Evolutionary conservation across 1,140 invertebrate genomes (phyloP).

Genomic region (Phortica variegata): DNA sequence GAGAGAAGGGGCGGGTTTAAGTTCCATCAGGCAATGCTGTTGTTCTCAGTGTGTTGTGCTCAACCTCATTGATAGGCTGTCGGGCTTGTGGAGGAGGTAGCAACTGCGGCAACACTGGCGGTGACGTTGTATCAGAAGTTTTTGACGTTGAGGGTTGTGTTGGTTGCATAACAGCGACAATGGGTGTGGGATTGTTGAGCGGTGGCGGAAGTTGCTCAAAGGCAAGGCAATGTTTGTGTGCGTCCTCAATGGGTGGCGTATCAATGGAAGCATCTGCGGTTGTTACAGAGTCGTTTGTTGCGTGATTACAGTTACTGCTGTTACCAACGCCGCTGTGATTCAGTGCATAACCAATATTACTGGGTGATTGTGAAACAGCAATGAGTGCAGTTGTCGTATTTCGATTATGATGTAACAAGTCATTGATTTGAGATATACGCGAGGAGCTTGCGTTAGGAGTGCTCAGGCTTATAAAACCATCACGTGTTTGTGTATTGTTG

Average conservation of each 20-base stretch:
- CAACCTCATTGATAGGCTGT: too few species aligned
- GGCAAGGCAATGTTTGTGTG: slow-evolving; percentile 30
- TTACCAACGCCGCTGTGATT: slow-evolving; percentile 11
- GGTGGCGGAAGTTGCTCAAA: slow-evolving; percentile 42
- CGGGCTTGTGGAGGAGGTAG: slow-evolving; percentile 9
- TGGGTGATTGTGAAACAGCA: slow-evolving; percentile 33
- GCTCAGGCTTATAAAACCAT: slow-evolving; percentile 46
- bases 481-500: too few species aligned
- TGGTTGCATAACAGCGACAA: slow-evolving; percentile 34
- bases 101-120: neutral
- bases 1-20: too few species aligned
- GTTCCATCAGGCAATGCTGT: too few species aligned
- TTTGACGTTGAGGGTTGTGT: slow-evolving; percentile 2
- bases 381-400: slow-evolving; percentile 46
- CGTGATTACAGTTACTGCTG: slow-evolving; percentile 3
- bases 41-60: slow-evolving; percentile 31
- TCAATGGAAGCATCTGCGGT: slow-evolving; percentile 34
- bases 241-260: slow-evolving; percentile 45
- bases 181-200: slow-evolving; percentile 39
- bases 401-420: slow-evolving; percentile 51
- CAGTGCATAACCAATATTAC: slow-evolving; percentile 12
- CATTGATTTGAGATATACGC: slow-evolving; percentile 50
- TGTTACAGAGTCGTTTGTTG: slow-evolving; percentile 1
- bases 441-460: slow-evolving; percentile 43
- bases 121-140: slow-evolving; percentile 1